Evolutionary conservation across 2,797 vertebrate genomes (phyloP).

Genomic region (Crocodylus rhombifer): DNA sequence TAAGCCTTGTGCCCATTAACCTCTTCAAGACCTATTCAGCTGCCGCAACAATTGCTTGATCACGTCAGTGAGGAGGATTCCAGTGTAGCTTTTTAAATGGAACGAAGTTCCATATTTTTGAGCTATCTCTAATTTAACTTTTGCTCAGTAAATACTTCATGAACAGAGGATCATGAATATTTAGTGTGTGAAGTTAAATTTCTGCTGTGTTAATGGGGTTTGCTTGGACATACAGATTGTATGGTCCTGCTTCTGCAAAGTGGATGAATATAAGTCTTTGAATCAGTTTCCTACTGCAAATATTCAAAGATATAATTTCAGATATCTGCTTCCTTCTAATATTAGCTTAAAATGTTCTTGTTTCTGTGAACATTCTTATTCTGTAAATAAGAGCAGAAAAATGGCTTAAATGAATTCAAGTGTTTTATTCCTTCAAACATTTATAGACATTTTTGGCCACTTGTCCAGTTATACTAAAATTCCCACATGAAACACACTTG

Average conservation of each 20-base stretch:
- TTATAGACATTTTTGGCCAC: neutral
- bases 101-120: neutral
- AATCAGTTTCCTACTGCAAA: neutral
- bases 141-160: neutral
- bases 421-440: neutral
- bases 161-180: neutral
- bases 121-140: neutral
- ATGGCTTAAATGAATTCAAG: neutral
- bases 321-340: neutral
- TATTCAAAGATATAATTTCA: neutral
- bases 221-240: neutral
- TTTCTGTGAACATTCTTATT: neutral
- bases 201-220: neutral
- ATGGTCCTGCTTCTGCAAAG: neutral
- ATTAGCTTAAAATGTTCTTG: neutral
- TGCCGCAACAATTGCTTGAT: neutral
- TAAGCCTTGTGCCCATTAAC: neutral
- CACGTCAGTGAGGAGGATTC: neutral
- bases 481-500: neutral
- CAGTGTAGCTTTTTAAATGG: neutral
- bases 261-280: neutral
- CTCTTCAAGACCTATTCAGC: neutral
- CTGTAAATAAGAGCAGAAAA: neutral
- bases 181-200: neutral
- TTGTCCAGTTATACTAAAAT: neutral